Percentiles rank a stretch among this genome's conserved stretches.
These are phyloP conservation scores for Serripes groenlandicus DNA, from an alignment of 2,888 invertebrate genomes.

Conservation along the genomic window DNA sequence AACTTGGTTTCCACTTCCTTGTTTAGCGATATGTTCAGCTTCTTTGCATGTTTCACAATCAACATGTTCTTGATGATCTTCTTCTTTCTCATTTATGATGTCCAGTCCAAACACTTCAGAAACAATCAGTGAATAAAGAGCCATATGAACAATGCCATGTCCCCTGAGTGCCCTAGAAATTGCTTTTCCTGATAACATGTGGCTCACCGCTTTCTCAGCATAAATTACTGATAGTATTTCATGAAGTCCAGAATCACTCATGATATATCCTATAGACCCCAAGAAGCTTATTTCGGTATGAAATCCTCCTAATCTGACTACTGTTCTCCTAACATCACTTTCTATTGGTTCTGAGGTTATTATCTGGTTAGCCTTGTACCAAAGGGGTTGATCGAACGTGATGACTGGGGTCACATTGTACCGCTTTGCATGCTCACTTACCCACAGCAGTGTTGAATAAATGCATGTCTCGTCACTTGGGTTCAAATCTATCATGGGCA, in stretches of 20 bases:
- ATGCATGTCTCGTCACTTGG: background rate
- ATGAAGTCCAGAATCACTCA: background rate
- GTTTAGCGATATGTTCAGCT: too few species aligned
- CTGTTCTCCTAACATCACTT: background rate
- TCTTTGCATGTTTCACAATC: too few species aligned
- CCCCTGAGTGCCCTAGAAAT: background rate
- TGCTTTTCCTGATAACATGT: background rate
- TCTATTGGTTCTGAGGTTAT: background rate
- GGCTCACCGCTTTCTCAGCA: background rate
- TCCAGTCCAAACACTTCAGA: too few species aligned
- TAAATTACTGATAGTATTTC: background rate
- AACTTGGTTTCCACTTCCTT: too few species aligned
- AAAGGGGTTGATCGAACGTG: background rate
- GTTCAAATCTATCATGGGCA: background rate
- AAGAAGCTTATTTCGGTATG: background rate
- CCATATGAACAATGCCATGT: too few species aligned
- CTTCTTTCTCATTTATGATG: too few species aligned
- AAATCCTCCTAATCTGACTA: background rate
- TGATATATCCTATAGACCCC: background rate
- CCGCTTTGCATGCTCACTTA: background rate
- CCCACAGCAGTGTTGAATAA: background rate
- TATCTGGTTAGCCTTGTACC: background rate
- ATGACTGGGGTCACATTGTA: background rate
- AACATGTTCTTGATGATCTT: too few species aligned
- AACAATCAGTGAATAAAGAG: too few species aligned